Base-by-base conservation (phyloP, 1,140 invertebrate genomes). In the Drosophila littoralis region DNA sequence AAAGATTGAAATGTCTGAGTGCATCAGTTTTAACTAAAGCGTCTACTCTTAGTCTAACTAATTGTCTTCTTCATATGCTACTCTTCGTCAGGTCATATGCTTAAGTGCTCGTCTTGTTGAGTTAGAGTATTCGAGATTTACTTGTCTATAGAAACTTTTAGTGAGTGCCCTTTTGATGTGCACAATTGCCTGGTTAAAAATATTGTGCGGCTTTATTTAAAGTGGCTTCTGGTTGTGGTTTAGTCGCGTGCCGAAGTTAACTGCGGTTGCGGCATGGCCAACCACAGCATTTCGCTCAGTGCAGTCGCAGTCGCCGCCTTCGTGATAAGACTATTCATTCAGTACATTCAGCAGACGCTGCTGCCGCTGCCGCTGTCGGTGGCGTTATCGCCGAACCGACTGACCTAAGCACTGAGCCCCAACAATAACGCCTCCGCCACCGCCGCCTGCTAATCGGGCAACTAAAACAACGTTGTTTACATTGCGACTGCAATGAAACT, bases 141-240 rank as follows among this genome's bases (percentile, higher is more conserved):
- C n/a, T 17, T 12, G 12, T 35, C 32, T n/a, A 35, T 7, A 1
- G 2, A 54, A 35, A 43, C n/a, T 15, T 58, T 33, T 22, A 13
- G 35, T 13, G 28, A 0, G 0, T 7, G 6, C 32, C 42, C 17
- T 8, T 42, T 57, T 42, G 2, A 57, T 42, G 54, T 57, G 36
- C 22, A 40, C 46, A 40, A 63, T 55, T 46, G 22, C 10, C 32
- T 38, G n/a, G 32, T 12, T 66, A 28, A 40, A 66, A 51, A 52
- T 45, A 32, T 73, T 50, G 40, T 33, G 33, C 6, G 33, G 40
- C 46, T 58, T 33, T 68, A 73, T 59, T 64, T 65, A 60, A 77
- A 77, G 77, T 77, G 60, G 42, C 52, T 74, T 64, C 54, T 74
- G 77, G 46, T 66, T 73, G 57, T 45, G 42, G 68, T 42, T 64